Evolutionary conservation across 2,797 vertebrate genomes (phyloP), one percentile per base, ranked within the genome.

Genomic region (Danio albolineatus): DNA sequence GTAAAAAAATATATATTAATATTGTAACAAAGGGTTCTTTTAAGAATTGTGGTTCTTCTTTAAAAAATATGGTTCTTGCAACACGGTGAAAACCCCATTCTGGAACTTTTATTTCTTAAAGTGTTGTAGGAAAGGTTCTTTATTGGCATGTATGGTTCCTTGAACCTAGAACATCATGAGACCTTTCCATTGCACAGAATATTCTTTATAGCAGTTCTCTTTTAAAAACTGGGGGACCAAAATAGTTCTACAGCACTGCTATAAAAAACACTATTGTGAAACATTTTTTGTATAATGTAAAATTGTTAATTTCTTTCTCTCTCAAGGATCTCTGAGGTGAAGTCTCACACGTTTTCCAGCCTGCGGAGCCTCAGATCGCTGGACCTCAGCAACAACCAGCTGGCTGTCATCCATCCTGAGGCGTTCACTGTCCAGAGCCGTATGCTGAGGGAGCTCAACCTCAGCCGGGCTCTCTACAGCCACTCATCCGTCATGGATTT

Each of bases 351-450:
- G n/a, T 95, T 95, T 8, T 77, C 89, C 0, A 75, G 83, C 7
- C 90, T 95, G 66, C 89, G 82, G 36, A 90, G 85, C 81, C 93
- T 95, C 1, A 92, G 92, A 67, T 90, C 88, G 14, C 87, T 95
- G 88, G 94, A 95, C 73, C 60, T 95, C 85, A 95, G 94, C 83
- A 91, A 87, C 89, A 95, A 95, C 89, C 92, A 91, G 82, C 88
- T 95, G 89, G 83, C 89, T 0, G 41, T 91, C 64, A 91, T 95
- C 60, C 92, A 94, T 83, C 92, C 93, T 0, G 91, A 94, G 70
- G 94, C 94, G 5, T 95, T 95, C 84, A 83, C 70, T 0, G 81
- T 90, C 19, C 84, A 79, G 43, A 91, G 86, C 83, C 90, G 87
- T 85, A 86, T 91, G 4, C 89, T 95, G 77, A 87, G 83, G 14